Percentiles rank a stretch among this genome's conserved stretches.
Evolutionary conservation across 37 sponge, comb jelly and placozoan genomes (phyloP).

Genomic region (Geodia barretti): DNA sequence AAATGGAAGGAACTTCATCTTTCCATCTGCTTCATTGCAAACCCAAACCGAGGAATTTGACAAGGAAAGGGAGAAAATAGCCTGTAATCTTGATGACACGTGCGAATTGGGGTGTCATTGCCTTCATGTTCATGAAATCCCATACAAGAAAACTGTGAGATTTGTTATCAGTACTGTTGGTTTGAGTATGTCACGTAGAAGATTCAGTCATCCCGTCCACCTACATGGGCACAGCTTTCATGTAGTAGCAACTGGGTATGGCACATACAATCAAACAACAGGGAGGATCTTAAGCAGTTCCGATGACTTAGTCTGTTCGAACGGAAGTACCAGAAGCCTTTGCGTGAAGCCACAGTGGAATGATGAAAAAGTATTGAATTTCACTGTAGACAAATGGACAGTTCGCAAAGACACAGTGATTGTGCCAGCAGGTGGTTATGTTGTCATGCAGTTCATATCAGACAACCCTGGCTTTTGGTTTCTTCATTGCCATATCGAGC

Average conservation of each 20-base stretch:
- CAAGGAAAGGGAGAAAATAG: not conserved
- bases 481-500: slow-evolving; percentile 81
- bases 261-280: slow-evolving; percentile 20
- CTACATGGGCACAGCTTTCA: slow-evolving; percentile 76
- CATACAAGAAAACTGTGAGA: not conserved
- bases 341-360: not conserved
- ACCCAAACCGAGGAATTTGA: slow-evolving; percentile 5
- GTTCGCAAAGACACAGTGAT: slow-evolving; percentile 76
- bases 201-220: slow-evolving; percentile 56
- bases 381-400: slow-evolving; percentile 4
- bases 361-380: not conserved
- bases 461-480: slow-evolving; percentile 84
- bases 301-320: slow-evolving; percentile 23
- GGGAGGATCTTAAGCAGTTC: not conserved
- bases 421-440: slow-evolving; percentile 74
- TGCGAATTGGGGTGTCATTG: slow-evolving; percentile 3
- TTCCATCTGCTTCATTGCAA: slow-evolving; percentile 32
- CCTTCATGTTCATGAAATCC: not conserved
- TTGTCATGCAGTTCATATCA: slow-evolving; percentile 47
- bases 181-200: not conserved
- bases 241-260: slow-evolving; percentile 71
- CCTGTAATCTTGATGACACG: not conserved
- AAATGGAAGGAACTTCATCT: slow-evolving; percentile 33
- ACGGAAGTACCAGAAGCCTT: not conserved
- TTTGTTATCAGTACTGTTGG: slow-evolving; percentile 22